These are phyloP conservation scores for Eilema griseolum DNA, from an alignment of 2,888 invertebrate genomes.

Conservation along the genomic window DNA sequence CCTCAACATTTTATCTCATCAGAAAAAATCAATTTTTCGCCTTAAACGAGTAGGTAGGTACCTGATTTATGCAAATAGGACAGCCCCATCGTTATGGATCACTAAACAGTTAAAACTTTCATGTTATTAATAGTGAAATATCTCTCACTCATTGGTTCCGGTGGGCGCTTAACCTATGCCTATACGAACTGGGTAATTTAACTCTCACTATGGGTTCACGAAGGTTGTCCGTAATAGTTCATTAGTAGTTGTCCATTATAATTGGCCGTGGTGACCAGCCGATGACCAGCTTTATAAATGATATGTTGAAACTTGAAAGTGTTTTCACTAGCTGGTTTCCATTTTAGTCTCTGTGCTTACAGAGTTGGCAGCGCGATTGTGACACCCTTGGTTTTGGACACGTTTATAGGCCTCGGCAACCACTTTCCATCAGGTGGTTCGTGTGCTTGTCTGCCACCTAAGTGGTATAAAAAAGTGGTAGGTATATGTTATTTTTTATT, in stretches of 20 bases:
- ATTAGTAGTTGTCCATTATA: slow-evolving; percentile 4
- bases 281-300: not conserved
- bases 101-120: slow-evolving; percentile 11
- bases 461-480: too few relatives aligned
- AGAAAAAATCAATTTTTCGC: not conserved
- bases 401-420: too few relatives aligned
- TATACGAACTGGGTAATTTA: slow-evolving; percentile 8
- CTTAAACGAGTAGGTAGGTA: too few relatives aligned
- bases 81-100: not conserved
- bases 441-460: too few relatives aligned
- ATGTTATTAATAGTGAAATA: slow-evolving; percentile 5
- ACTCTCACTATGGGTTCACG: not conserved
- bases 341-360: too few relatives aligned
- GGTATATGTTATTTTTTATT: too few relatives aligned
- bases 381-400: too few relatives aligned
- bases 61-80: not conserved
- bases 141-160: not conserved
- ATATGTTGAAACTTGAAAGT: not conserved
- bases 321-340: not conserved
- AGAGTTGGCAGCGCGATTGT: too few relatives aligned
- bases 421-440: too few relatives aligned
- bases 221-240: not conserved
- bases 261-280: slow-evolving; percentile 1
- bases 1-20: too few relatives aligned
- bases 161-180: not conserved